These are phyloP conservation scores for Bucco capensis DNA, from an alignment of 2,113 vertebrate species.

Conservation along the genomic window DNA sequence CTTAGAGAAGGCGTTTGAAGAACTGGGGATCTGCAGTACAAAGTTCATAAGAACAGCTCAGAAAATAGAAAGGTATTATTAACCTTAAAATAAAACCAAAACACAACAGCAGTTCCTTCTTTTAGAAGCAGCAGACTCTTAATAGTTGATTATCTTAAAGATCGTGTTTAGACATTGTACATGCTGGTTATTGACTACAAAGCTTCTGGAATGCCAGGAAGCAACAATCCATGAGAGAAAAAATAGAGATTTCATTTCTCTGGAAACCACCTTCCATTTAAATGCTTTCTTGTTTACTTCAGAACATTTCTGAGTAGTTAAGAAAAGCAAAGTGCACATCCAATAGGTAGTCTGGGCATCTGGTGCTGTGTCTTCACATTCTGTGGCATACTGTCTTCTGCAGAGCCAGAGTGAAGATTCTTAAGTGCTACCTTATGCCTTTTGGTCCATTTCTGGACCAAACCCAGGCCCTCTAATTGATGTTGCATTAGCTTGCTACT, in stretches of 20 bases:
- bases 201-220: neutral
- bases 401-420: neutral
- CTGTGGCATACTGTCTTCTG: neutral
- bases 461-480: neutral
- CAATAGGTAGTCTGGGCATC: neutral
- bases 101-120: neutral
- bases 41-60: neutral
- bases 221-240: rapidly evolving
- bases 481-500: constrained; percentile 23
- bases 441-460: neutral
- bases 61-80: neutral
- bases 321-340: neutral
- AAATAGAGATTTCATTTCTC: neutral
- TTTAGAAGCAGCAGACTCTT: neutral
- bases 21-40: neutral
- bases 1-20: neutral
- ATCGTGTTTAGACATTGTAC: neutral
- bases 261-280: neutral
- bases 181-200: neutral
- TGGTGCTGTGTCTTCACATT: neutral
- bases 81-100: neutral
- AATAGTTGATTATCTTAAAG: neutral
- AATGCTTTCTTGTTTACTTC: neutral
- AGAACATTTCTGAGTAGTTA: neutral
- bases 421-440: neutral